Evolutionary conservation across 2,888 invertebrate genomes (phyloP).

Genomic region (Machimus rusticus): DNA sequence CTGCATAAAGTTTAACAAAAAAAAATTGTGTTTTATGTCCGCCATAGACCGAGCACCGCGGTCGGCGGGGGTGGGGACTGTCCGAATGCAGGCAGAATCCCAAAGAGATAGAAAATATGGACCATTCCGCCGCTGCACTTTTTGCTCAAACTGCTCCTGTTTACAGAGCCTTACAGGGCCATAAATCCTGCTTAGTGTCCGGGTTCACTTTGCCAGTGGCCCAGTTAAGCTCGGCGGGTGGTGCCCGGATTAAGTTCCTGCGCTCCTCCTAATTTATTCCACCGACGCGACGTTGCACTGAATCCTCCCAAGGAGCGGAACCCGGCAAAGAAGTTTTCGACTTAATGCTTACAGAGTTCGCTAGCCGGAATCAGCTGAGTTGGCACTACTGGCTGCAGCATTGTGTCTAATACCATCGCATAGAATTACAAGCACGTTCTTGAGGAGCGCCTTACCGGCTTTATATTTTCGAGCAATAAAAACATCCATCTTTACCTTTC

Average conservation of each 20-base stretch:
- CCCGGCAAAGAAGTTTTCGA: neutral
- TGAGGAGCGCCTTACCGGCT: neutral
- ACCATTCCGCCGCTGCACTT: neutral
- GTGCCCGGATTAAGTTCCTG: neutral
- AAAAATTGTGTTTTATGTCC: neutral
- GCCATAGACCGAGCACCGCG: neutral
- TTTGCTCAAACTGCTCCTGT: neutral
- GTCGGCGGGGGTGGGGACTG: neutral
- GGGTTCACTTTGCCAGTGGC: constrained; percentile 11
- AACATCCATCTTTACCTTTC: neutral
- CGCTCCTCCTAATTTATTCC: constrained; percentile 13
- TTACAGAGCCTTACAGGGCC: constrained; percentile 17
- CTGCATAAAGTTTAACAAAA: neutral
- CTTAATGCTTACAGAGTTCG: neutral
- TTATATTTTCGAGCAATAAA: neutral
- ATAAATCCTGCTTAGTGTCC: constrained; percentile 25
- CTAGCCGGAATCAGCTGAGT: neutral
- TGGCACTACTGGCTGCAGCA: neutral
- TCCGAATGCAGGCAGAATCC: neutral
- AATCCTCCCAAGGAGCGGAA: neutral
- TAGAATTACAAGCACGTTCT: neutral
- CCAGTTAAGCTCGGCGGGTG: neutral
- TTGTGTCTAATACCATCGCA: neutral
- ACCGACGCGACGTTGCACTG: neutral
- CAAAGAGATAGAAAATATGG: neutral